phyloP scores from a whole-genome alignment of 2,797 vertebrate species.

The Huso huso region DNA sequence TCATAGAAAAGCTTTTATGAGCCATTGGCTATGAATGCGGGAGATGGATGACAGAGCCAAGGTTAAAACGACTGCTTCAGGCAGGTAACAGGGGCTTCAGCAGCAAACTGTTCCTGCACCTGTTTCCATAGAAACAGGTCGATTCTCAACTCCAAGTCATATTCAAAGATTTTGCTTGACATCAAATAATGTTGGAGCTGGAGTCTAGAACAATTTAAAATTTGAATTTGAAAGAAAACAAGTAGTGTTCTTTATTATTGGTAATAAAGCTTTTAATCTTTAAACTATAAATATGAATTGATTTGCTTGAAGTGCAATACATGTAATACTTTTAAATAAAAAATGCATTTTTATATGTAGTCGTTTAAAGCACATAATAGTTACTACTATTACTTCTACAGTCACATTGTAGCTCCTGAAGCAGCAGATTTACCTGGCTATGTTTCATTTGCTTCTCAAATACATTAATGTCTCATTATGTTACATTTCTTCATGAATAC shows the following conservation, averaged over 20 bases:
- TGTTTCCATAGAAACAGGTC: constrained; percentile 35
- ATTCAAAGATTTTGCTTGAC: constrained; percentile 17
- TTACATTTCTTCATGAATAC: too few relatives aligned
- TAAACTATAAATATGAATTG: background rate
- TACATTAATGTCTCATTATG: too few relatives aligned
- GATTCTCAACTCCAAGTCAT: constrained; percentile 20
- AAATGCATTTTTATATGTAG: constrained; percentile 5
- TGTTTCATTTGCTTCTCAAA: background rate
- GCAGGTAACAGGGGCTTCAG: constrained; percentile 23
- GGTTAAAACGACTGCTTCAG: constrained; percentile 27
- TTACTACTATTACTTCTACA: background rate
- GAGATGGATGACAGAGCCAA: constrained; percentile 25
- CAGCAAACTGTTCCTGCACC: constrained; percentile 17
- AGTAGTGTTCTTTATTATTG: background rate
- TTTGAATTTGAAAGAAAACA: background rate
- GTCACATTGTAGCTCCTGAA: background rate
- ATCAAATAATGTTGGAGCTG: constrained; percentile 3
- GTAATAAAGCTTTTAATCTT: background rate
- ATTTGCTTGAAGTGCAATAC: background rate
- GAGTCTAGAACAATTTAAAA: background rate
- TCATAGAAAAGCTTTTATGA: constrained; percentile 19
- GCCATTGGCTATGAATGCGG: constrained; percentile 20
- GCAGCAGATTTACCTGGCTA: background rate
- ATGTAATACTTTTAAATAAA: background rate
- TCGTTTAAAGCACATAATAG: constrained; percentile 1